Conservation (phyloP, 2,888 invertebrate genomes). For the Drosophila glabriapex region DNA sequence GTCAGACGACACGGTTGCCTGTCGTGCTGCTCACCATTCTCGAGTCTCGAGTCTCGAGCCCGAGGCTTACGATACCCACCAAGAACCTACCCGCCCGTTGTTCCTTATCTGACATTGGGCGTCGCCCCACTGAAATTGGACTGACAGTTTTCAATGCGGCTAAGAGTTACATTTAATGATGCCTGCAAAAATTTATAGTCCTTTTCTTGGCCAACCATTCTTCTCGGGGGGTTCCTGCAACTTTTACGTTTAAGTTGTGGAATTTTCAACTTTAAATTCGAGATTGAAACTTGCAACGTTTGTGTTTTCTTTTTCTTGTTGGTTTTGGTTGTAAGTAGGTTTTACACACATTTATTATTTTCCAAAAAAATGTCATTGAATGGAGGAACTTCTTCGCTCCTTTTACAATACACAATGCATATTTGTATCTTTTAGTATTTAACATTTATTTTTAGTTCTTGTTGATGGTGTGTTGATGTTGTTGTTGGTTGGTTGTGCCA, state of each 20-base stretch:
- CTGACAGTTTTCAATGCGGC: constrained; percentile 73
- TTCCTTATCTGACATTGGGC: constrained; percentile 46
- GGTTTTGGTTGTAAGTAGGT: constrained; percentile 51
- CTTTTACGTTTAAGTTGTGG: constrained; percentile 56
- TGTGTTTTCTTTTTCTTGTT: constrained; percentile 13
- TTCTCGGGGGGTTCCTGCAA: neutral
- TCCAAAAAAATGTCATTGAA: constrained; percentile 65
- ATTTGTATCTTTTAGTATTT: constrained; percentile 46
- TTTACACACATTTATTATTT: constrained; percentile 71
- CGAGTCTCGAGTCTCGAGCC: constrained; percentile 5
- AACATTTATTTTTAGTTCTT: constrained; percentile 38
- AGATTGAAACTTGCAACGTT: constrained; percentile 42
- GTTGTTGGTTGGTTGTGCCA: constrained; percentile 56
- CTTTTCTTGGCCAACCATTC: neutral
- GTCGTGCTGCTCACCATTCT: constrained; percentile 5
- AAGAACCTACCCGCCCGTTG: constrained; percentile 5
- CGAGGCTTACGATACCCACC: neutral
- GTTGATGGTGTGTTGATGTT: constrained; percentile 13
- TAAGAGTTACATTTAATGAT: constrained; percentile 79
- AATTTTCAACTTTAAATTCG: constrained; percentile 47
- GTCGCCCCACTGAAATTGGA: constrained; percentile 51
- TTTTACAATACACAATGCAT: constrained; percentile 57
- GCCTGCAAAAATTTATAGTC: constrained; percentile 67
- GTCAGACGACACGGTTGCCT: constrained; percentile 52
- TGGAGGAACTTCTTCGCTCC: constrained; percentile 55